phyloP scores from a whole-genome alignment of 2,888 invertebrate species.

The Lasioglossum vierecki region DNA sequence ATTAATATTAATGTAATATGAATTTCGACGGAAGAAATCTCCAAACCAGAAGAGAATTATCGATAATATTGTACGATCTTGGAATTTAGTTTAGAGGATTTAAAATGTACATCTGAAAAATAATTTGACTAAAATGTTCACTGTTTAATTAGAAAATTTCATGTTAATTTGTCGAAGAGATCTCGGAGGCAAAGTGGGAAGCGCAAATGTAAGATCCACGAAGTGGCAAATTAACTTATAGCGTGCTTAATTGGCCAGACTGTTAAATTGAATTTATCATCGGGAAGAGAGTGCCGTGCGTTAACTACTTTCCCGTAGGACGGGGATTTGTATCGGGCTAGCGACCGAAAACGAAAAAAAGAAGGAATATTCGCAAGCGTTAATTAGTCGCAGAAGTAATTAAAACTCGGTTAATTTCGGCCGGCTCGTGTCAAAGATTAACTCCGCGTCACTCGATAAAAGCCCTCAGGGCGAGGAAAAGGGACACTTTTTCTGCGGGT shows the following conservation, averaged over 20 bases:
- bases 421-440: slow-evolving; percentile 44
- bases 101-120: neutral
- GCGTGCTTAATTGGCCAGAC: slow-evolving; percentile 35
- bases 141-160: neutral
- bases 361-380: slow-evolving; percentile 14
- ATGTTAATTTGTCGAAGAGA: neutral
- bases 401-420: slow-evolving; percentile 46
- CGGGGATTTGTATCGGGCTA: neutral
- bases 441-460: slow-evolving; percentile 38
- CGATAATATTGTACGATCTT: neutral
- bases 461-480: neutral
- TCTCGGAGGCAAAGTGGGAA: neutral
- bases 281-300: neutral
- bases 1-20: too few relatives aligned
- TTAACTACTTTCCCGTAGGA: neutral
- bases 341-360: slow-evolving; percentile 17
- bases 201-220: neutral
- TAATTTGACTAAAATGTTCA: neutral
- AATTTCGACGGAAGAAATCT: neutral
- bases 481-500: slow-evolving; percentile 1
- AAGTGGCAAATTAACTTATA: slow-evolving; percentile 21
- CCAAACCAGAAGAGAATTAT: neutral
- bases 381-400: slow-evolving; percentile 54
- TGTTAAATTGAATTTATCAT: slow-evolving; percentile 32
- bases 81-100: neutral